Base-by-base conservation (phyloP, 2,797 vertebrate genomes). In the Catharus ustulatus region DNA sequence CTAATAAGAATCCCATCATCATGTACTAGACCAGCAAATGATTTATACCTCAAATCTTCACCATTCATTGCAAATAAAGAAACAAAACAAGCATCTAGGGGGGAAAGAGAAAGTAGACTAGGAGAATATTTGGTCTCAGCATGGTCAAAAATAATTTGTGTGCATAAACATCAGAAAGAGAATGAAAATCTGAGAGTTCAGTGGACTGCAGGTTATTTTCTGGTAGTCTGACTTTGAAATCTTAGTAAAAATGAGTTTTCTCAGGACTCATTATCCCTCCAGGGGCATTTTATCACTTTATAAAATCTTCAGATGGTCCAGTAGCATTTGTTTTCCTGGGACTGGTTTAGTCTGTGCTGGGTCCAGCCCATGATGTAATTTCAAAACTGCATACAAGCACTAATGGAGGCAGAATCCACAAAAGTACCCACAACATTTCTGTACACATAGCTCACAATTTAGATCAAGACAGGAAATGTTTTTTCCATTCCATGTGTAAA, bases 401-500 rank as follows among this genome's bases (percentile, higher is more conserved):
- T 84, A 90, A 88, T 67, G 74, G 48, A 87, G 52, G 82, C 74
- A 91, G 40, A 93, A 94, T 94, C 85, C 87, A 91, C 90, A 88
- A 68, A 94, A 93, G 85, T 58, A 74, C 88, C 95, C 94, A 88
- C 94, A 94, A 71, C 81, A 71, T 83, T 95, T 96, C 83, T 5
- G 0, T 84, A 54, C 57, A 52, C 71, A 87, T 91, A 96, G 80
- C 87, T 94, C 64, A 91, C 68, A 90, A 91, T 94, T 94, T 89
- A 90, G 74, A 91, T 74, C 87, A 93, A 84, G 87, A 58, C 80
- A 91, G 91, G 87, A 96, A 94, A 93, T 91, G 63, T 43, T 94
- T 96, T 93, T 94, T 89, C 74, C 94, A 94, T 95, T 94, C 84
- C 80, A 57, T 90, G 80, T 90, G 87, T 88, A 95, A 93, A 79